Percentiles rank a stretch among this genome's conserved stretches.
Evolutionary conservation across 1,140 invertebrate species (phyloP).

Genomic region (Drosophila auraria): DNA sequence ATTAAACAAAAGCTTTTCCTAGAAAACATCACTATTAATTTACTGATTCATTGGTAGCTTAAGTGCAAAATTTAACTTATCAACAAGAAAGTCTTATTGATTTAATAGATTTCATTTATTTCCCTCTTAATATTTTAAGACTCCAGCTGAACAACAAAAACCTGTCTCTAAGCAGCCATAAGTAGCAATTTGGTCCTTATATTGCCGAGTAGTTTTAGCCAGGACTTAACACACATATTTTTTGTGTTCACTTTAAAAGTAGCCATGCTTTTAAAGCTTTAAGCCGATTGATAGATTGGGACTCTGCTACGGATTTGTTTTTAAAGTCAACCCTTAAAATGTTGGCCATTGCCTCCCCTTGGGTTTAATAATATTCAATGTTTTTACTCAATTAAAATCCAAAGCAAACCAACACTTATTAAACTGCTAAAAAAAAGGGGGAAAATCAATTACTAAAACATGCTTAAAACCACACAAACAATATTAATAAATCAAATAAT

Average conservation of each 20-base stretch:
- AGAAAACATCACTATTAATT: conserved; percentile 7
- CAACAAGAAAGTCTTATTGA: background rate
- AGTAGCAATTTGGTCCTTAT: background rate
- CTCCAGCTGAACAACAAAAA: background rate
- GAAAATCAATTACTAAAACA: conserved; percentile 19
- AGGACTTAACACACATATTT: background rate
- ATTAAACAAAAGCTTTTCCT: background rate
- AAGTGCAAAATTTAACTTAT: background rate
- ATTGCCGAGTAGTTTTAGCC: background rate
- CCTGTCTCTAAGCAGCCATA: background rate
- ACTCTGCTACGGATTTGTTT: background rate
- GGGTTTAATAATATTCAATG: background rate
- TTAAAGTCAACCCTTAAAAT: background rate
- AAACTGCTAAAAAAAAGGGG: background rate
- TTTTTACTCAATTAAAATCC: conserved; percentile 11
- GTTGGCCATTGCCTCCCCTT: background rate
- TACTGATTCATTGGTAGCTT: background rate
- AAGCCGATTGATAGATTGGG: background rate
- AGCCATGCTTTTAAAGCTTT: background rate
- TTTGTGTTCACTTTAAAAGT: background rate
- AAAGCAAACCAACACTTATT: background rate
- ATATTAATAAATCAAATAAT: conserved; percentile 16
- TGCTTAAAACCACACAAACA: conserved; percentile 16
- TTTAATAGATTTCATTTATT: background rate
- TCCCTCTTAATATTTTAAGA: background rate